Evolutionary conservation across 1,140 invertebrate genomes (phyloP), one percentile per base, ranked within the genome.

Genomic region (Drosophila ercepeae): DNA sequence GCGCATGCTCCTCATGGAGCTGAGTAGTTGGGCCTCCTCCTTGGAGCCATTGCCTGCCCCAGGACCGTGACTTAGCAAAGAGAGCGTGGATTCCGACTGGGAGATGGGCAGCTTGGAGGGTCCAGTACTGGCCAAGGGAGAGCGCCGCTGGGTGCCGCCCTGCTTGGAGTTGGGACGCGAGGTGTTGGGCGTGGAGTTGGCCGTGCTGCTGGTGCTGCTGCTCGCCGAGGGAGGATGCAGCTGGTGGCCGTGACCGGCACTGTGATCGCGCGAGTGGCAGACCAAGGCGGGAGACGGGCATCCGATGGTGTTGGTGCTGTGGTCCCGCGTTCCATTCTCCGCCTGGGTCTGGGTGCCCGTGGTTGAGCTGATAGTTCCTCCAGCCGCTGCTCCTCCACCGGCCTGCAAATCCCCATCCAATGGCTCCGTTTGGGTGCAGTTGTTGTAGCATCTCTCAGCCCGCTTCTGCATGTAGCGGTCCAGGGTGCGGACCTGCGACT

Each of bases 1-100:
- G 82, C 96, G 95, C 64, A 96, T 91, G 1, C 95, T 95, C 48
- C 96, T 93, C 78, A 97, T 95, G 0, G 95, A 96, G 0, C 95
- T 95, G 9, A 96, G 89, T 6, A 96, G 91, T 91, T 96, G 95
- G 3, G 94, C 92, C 61, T 97, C 95, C 74, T 96, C 95, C 89
- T 95, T 95, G 0, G 75, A 63, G 39, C 14, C 64, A 32, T 11
- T 23, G 27, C 9, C 39, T 7, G 29, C 0, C 3, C 29, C 29
- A 9, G 53, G 32, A 3, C 75, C 60, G 23, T 69, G 48, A 69
- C 75, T 49, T 45, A 73, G 75, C 48, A 82, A 51, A n/a, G 86
- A 91, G 9, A 91, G 53, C 4, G 88, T 89, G 1, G 89, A 90
- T 39, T 91, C 90, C 2, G 93, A 88, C 45, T 91, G 84, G 13